Conservation (phyloP, 2,888 invertebrate genomes). For the Hirtodrosophila histrioides region DNA sequence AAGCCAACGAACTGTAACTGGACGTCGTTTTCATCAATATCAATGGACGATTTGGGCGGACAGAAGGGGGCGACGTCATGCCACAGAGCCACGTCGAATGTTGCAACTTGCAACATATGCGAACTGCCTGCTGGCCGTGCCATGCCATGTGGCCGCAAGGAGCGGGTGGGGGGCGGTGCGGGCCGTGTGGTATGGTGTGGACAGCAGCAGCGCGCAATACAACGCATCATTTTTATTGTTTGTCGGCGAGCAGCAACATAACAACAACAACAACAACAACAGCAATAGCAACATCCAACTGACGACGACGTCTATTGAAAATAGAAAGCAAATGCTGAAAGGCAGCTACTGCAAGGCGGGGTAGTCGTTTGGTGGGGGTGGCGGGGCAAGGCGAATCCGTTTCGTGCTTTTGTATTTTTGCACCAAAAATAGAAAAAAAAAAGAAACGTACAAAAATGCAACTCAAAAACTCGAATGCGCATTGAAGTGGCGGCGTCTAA, state of each 20-base stretch:
- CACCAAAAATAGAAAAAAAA: constrained; percentile 59
- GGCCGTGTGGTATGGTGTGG: constrained; percentile 50
- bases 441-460: constrained; percentile 43
- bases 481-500: constrained; percentile 73
- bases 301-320: constrained; percentile 71
- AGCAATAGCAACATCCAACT: constrained; percentile 46
- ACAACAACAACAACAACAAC: constrained; percentile 40
- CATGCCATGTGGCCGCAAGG: constrained; percentile 23
- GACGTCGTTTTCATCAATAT: constrained; percentile 78
- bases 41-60: constrained; percentile 66
- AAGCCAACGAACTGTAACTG: constrained; percentile 78
- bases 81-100: constrained; percentile 44
- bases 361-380: not conserved
- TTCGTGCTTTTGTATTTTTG: constrained; percentile 74
- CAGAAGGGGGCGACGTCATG: constrained; percentile 20
- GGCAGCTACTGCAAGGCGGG: constrained; percentile 40
- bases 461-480: constrained; percentile 61
- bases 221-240: constrained; percentile 77
- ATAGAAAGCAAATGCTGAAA: constrained; percentile 73
- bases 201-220: constrained; percentile 72
- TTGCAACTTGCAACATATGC: constrained; percentile 74
- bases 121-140: constrained; percentile 56
- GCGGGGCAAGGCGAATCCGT: constrained; percentile 38
- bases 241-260: constrained; percentile 53
- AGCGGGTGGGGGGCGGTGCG: constrained; percentile 17